Evolutionary conservation across 2,797 vertebrate genomes (phyloP).

Genomic region (Oreortyx pictus): DNA sequence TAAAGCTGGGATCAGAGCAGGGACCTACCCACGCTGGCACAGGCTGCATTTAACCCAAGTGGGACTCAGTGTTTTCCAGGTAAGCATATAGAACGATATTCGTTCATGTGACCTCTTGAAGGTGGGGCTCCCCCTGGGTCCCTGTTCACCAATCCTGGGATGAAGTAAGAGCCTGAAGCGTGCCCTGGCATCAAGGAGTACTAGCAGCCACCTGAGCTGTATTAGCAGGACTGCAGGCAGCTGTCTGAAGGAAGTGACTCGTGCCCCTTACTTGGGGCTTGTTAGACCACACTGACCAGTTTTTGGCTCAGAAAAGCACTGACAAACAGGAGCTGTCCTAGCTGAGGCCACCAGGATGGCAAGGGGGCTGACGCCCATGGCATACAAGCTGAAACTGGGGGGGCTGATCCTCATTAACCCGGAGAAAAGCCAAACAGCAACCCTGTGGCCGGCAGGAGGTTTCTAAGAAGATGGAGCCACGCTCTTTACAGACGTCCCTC

Average conservation of each 20-base stretch:
- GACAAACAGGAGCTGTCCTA: no score
- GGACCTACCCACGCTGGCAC: neutral
- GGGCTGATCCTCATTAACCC: no score
- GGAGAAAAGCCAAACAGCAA: neutral
- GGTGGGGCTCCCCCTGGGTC: neutral
- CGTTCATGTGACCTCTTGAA: neutral
- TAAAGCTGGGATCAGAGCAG: neutral
- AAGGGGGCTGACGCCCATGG: no score
- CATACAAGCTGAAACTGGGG: no score
- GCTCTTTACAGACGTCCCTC: neutral
- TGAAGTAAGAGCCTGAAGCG: no score
- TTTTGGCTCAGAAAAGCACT: neutral
- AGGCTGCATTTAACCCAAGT: neutral
- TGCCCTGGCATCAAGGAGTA: neutral
- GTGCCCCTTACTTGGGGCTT: neutral
- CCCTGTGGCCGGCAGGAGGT: no score
- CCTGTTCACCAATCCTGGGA: no score
- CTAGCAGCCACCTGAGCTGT: neutral
- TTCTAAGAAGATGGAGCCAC: neutral
- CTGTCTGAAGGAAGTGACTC: neutral
- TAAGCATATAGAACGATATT: fast-evolving
- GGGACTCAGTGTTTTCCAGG: neutral
- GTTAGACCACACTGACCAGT: neutral
- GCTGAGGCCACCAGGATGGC: no score
- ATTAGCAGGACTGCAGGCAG: neutral